Base-by-base conservation (phyloP, 2,888 invertebrate genomes). In the Ernsta delagoae region DNA sequence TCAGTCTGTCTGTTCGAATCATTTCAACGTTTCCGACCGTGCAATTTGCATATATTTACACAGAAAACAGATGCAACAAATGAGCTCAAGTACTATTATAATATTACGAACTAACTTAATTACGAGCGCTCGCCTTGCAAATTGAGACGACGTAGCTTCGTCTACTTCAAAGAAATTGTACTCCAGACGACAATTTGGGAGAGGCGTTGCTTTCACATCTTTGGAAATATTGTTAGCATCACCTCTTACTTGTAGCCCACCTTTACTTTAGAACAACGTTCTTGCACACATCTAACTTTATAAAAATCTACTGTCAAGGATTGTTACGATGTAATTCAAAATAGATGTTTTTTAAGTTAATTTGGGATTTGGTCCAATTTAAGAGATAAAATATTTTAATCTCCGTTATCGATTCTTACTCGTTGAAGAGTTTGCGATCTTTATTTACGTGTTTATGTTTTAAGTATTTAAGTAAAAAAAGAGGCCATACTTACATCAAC, bases 401-500 rank as follows among this genome's bases (percentile, higher is more conserved):
- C 24, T 24, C 24, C 1, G 3, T 24, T 24, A 24, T 24, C 3
- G 1, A 24, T 24, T 24, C 3, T 24, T 24, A 24, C 24, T 24
- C 24, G 24, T 24, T 1, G 24, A 24, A 24, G 24, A 3, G 24
- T 24, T 24, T 24, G 24, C 24, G 3, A 24, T 24, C 24, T 1
- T 1, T 1, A 24, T 24, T 1, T 24, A 24, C 3, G 24, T 24
- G 24, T 24, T 24, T 3, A 24, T 39, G 7, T 39, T 36, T 1
- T 41, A 41, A 5, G 1, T 41, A n/a, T 24, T 24, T 24, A 1
- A 24, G 24, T 24, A 50, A 50, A 50, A 50, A 36, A 6, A 50
- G 4, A 7, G 36, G 6, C 24, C 9, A 66, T 82, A 96, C 97
- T 97, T 88, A 98, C 97, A 93, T 97, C 97, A 77, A 98, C 95